A percentile compares a stretch with the other conserved stretches of the same genome.
Conservation (phyloP, 2,113 vertebrate genomes). For the Ivindomyrus marchei region DNA sequence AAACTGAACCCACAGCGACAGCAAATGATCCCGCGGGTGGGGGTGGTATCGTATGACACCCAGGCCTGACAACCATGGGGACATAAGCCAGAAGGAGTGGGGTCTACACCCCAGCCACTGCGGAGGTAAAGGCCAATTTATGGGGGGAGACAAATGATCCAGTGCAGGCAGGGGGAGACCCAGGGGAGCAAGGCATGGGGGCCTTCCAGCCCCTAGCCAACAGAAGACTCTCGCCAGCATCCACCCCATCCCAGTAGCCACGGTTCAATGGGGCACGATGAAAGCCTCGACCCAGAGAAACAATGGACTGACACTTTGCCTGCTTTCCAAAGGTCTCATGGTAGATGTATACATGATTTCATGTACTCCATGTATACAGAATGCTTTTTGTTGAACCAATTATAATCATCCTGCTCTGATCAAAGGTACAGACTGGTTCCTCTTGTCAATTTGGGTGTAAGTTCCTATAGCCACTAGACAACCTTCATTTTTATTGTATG, state of each 20-base stretch:
- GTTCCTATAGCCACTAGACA: not conserved
- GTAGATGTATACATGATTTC: not conserved
- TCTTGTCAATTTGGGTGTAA: not conserved
- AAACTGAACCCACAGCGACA: not conserved
- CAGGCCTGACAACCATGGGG: not conserved
- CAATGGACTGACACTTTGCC: not conserved
- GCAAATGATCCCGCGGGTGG: not conserved
- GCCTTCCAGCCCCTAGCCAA: not conserved
- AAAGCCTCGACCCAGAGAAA: not conserved
- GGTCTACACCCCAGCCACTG: conserved; percentile 28
- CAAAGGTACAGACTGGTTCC: not conserved
- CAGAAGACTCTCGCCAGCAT: not conserved
- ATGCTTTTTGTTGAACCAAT: not conserved
- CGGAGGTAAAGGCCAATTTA: conserved; percentile 40
- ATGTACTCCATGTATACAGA: not conserved
- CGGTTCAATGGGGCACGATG: not conserved
- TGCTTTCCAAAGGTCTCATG: not conserved
- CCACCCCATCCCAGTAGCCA: not conserved
- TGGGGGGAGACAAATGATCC: conserved; percentile 34
- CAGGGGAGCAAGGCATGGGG: not conserved
- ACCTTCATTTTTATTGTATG: not conserved
- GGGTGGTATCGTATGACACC: conserved; percentile 24
- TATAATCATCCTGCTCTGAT: not conserved
- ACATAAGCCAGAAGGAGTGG: conserved; percentile 24
- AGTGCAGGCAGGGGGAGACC: not conserved